Percentiles rank a stretch among this genome's conserved stretches.
phyloP scores from a whole-genome alignment of 1,140 invertebrate genomes.

The Halictus rubicundus region DNA sequence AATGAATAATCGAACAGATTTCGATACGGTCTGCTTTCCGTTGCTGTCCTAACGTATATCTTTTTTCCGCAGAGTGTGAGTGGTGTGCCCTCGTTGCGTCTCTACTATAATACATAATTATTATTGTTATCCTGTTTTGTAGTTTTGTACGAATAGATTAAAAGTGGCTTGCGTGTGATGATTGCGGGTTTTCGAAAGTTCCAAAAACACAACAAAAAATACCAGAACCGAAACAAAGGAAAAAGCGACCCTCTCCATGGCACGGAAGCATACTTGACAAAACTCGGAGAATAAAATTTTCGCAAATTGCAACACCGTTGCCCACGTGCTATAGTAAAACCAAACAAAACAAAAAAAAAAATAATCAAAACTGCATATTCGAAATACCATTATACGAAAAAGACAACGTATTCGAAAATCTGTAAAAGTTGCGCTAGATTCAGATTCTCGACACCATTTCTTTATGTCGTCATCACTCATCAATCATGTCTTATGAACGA shows the following conservation, averaged over 20 bases:
- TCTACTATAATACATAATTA: slow-evolving; percentile 80
- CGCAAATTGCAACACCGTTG: neutral
- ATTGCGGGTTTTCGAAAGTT: slow-evolving; percentile 67
- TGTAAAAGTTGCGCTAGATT: slow-evolving; percentile 58
- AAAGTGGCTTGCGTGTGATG: slow-evolving; percentile 60
- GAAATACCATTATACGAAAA: too few species aligned
- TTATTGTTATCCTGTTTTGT: slow-evolving; percentile 73
- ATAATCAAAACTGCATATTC: too few species aligned
- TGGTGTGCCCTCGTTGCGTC: slow-evolving; percentile 68
- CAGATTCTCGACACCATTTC: slow-evolving; percentile 50
- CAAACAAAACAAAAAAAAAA: too few species aligned
- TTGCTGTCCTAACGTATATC: slow-evolving; percentile 50
- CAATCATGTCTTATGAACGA: slow-evolving; percentile 71
- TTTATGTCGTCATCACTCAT: slow-evolving; percentile 67
- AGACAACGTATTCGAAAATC: slow-evolving; percentile 56
- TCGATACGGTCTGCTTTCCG: slow-evolving; percentile 49
- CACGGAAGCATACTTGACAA: neutral
- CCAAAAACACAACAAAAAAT: neutral
- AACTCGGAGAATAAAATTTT: neutral
- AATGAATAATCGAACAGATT: slow-evolving; percentile 42
- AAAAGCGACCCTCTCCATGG: slow-evolving; percentile 29
- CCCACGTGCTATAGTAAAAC: neutral
- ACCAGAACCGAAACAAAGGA: neutral
- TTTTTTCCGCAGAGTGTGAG: slow-evolving; percentile 71
- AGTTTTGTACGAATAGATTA: slow-evolving; percentile 52